Conservation (phyloP, 2,113 vertebrate genomes). For the Semnornis frantzii region DNA sequence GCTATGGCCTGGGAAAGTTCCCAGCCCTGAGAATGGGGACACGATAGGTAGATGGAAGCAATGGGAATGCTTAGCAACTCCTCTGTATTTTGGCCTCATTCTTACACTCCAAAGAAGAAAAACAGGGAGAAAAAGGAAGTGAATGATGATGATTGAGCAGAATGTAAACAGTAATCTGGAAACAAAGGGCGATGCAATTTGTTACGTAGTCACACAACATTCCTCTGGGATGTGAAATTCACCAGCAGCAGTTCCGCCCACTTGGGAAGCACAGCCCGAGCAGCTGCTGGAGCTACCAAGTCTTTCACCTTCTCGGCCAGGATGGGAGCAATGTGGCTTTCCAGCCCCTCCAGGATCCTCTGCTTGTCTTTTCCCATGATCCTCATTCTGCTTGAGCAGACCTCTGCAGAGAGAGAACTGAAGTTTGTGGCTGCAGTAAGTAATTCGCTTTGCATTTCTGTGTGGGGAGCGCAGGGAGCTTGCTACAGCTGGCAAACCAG, state of each 20-base stretch:
- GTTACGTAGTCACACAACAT: slow-evolving; percentile 42
- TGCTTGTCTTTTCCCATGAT: slow-evolving; percentile 15
- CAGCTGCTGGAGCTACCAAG: background rate
- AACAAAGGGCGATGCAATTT: slow-evolving; percentile 21
- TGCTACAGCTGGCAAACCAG: background rate
- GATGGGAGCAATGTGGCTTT: background rate
- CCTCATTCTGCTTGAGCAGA: background rate
- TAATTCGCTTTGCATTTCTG: background rate
- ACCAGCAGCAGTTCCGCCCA: slow-evolving; percentile 43
- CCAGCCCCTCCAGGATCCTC: background rate
- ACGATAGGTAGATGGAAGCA: background rate
- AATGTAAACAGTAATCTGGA: slow-evolving; percentile 60
- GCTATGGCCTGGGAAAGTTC: background rate
- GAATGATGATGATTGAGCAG: slow-evolving; percentile 26
- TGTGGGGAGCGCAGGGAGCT: background rate
- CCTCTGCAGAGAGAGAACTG: slow-evolving; percentile 60
- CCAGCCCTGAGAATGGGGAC: background rate
- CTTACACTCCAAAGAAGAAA: background rate
- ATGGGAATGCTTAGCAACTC: background rate
- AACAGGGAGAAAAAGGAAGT: background rate
- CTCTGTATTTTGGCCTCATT: background rate
- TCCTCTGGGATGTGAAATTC: slow-evolving; percentile 47
- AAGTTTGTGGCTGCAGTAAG: slow-evolving; percentile 74
- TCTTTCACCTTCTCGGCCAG: background rate
- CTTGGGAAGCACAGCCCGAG: slow-evolving; percentile 38